A percentile compares a stretch with the other conserved stretches of the same genome.
These are phyloP conservation scores for Indicator indicator DNA, from an alignment of 2,113 vertebrate genomes.

Conservation along the genomic window DNA sequence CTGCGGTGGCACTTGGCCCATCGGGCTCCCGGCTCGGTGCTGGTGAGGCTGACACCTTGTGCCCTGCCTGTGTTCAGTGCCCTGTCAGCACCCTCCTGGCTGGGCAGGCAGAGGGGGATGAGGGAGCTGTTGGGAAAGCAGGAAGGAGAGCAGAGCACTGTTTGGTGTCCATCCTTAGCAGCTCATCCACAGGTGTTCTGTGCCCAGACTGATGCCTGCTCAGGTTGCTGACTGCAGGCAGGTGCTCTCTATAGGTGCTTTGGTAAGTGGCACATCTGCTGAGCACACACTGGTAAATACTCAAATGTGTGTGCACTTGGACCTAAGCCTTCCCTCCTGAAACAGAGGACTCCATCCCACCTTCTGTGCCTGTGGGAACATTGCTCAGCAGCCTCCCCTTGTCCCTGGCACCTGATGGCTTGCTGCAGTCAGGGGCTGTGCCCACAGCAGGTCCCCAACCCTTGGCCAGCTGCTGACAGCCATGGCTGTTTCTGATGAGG, in stretches of 20 bases:
- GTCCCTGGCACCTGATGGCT: accelerated
- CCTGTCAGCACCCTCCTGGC: accelerated
- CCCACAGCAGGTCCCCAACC: background rate
- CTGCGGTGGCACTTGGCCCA: background rate
- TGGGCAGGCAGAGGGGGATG: accelerated
- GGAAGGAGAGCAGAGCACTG: background rate
- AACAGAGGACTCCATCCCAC: background rate
- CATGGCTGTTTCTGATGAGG: too few species aligned
- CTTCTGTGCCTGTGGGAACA: accelerated
- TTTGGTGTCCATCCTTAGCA: accelerated
- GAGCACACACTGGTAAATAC: accelerated
- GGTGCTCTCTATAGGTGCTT: accelerated
- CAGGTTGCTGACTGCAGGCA: background rate
- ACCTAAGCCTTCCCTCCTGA: background rate
- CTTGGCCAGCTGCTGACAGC: background rate
- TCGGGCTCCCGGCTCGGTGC: accelerated
- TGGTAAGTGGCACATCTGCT: accelerated
- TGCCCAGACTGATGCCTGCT: background rate
- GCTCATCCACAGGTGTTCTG: background rate
- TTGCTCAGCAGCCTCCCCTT: accelerated
- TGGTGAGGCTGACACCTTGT: accelerated
- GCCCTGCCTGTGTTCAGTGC: accelerated
- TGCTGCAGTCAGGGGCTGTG: background rate
- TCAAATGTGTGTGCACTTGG: accelerated
- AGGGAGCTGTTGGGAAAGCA: background rate